Percentiles rank a stretch among this genome's conserved stretches.
Conservation (phyloP, 2,888 invertebrate genomes). For the Eristalis intricaria region DNA sequence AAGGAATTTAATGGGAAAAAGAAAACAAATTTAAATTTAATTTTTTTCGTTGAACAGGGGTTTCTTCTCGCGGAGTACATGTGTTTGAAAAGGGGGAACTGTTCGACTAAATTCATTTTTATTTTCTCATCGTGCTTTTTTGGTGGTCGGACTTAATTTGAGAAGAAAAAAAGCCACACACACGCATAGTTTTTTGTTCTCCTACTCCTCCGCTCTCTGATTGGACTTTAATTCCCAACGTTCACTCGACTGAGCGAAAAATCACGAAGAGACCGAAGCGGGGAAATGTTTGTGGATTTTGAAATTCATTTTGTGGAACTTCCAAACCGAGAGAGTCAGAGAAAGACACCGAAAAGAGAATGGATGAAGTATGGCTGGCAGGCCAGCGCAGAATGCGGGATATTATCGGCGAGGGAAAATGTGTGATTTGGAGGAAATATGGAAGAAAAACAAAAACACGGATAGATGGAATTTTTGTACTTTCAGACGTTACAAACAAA, state of each 20-base stretch:
- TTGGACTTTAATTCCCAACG: slow-evolving; percentile 38
- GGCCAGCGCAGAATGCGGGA: slow-evolving; percentile 15
- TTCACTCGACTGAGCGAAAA: slow-evolving; percentile 57
- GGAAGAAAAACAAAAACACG: slow-evolving; percentile 69
- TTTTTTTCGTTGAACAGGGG: slow-evolving; percentile 4
- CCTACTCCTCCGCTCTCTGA: neutral
- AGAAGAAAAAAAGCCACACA: neutral
- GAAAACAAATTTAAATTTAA: neutral
- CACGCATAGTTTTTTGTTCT: neutral
- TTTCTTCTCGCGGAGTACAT: slow-evolving; percentile 48
- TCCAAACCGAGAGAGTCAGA: slow-evolving; percentile 11
- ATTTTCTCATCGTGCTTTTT: slow-evolving; percentile 44
- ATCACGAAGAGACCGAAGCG: neutral
- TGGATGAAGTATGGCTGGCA: neutral
- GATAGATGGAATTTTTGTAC: slow-evolving; percentile 70
- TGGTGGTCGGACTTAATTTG: neutral
- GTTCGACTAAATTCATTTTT: slow-evolving; percentile 68
- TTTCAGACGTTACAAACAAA: neutral
- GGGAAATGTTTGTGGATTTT: neutral
- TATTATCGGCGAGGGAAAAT: slow-evolving; percentile 3
- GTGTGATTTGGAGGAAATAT: slow-evolving; percentile 52
- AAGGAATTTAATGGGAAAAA: no score
- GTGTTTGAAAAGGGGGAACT: slow-evolving; percentile 65
- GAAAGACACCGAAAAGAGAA: slow-evolving; percentile 5
- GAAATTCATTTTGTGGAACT: slow-evolving; percentile 39